A percentile compares a stretch with the other conserved stretches of the same genome.
Evolutionary conservation across 2,888 invertebrate species (phyloP).

Genomic region (Heliconius ethilla): DNA sequence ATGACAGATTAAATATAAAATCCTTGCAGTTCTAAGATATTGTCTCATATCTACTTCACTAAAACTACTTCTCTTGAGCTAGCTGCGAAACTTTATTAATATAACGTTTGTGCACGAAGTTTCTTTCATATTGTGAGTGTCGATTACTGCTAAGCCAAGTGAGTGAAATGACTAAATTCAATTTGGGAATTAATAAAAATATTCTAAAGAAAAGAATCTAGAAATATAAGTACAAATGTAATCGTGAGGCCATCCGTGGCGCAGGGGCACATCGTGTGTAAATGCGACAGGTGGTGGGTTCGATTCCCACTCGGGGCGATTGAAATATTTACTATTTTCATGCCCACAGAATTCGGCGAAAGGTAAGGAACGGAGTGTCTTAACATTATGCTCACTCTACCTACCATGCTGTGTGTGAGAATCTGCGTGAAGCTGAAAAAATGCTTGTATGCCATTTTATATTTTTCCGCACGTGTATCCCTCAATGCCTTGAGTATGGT

Average conservation of each 20-base stretch:
- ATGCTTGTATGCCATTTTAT: neutral
- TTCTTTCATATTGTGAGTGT: conserved; percentile 38
- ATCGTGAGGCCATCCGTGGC: too few species aligned
- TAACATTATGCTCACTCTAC: too few species aligned
- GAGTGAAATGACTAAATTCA: conserved; percentile 22
- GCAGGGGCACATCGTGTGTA: too few species aligned
- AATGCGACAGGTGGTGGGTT: too few species aligned
- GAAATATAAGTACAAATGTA: too few species aligned
- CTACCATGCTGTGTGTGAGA: too few species aligned
- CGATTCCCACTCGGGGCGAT: too few species aligned
- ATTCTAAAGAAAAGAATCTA: neutral
- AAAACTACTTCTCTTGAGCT: conserved; percentile 37
- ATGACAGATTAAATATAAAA: conserved; percentile 32
- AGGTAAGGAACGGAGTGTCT: too few species aligned
- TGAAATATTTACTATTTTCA: too few species aligned
- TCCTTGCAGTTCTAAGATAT: conserved; percentile 39
- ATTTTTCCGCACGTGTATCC: neutral
- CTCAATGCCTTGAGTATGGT: neutral
- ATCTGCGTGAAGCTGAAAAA: too few species aligned
- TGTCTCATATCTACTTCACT: conserved; percentile 36
- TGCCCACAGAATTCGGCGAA: too few species aligned
- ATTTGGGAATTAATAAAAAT: neutral
- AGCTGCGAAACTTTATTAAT: conserved; percentile 60
- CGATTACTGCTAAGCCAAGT: conserved; percentile 39
- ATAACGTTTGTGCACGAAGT: conserved; percentile 45